Percentiles rank a stretch among this genome's conserved stretches.
Evolutionary conservation across 2,888 invertebrate species (phyloP).

Genomic region (Ophion costatus): DNA sequence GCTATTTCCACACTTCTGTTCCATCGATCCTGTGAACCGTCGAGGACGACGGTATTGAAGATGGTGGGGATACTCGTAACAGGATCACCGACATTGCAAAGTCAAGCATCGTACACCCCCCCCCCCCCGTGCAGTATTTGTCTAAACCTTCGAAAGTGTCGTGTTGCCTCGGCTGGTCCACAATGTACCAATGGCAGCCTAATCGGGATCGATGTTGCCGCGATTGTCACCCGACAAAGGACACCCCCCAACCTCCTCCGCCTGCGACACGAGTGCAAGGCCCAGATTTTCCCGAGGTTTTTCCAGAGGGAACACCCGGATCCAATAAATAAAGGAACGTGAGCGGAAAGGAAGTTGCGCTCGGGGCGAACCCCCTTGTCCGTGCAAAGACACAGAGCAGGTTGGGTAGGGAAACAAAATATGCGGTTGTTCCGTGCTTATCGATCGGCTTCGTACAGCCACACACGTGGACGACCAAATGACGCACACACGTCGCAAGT

Average conservation of each 20-base stretch:
- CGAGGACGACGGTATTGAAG: conserved; percentile 30
- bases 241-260: neutral
- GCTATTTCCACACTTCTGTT: conserved; percentile 13
- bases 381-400: conserved; percentile 10
- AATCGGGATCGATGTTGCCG: conserved; percentile 9
- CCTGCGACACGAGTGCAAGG: neutral
- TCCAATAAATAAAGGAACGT: conserved; percentile 53
- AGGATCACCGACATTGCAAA: conserved; percentile 18
- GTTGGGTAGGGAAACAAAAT: conserved; percentile 13
- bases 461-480: conserved; percentile 43
- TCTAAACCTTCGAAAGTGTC: conserved; percentile 2
- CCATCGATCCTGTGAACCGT: conserved; percentile 32
- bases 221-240: neutral
- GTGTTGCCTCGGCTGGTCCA: neutral
- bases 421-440: conserved; percentile 15
- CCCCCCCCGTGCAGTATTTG: conserved; percentile 4
- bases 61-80: conserved; percentile 5
- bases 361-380: neutral
- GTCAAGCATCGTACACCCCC: conserved; percentile 13
- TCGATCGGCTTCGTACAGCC: conserved; percentile 44
- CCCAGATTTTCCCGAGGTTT: conserved; percentile 19
- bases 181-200: conserved; percentile 4
- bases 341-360: conserved; percentile 9
- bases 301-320: neutral
- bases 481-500: conserved; percentile 51